Base-by-base conservation (phyloP, 2,797 vertebrate genomes). In the Syndactyla subalaris region DNA sequence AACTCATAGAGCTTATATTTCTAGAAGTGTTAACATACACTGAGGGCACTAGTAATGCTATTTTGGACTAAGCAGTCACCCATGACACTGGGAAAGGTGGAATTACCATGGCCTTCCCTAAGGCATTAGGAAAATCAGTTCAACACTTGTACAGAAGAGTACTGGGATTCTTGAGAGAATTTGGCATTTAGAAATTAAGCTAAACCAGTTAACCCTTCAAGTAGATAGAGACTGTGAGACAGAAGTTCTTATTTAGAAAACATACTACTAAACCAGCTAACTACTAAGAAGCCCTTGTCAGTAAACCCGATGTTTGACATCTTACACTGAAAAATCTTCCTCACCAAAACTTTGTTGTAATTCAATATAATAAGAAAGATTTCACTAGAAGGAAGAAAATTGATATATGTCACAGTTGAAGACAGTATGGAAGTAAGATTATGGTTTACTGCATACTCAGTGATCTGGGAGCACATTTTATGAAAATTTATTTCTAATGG, bases 141-240 rank as follows among this genome's bases (percentile, higher is more conserved):
- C 48, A 88, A 26, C 65, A 89, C 38, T 79, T 78, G 36, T 65
- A 78, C 14, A 72, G 81, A 89, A 92, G 43, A 23, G 55, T 86
- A 93, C 93, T 58, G 85, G 76, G 95, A 93, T 97, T 96, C 94
- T 92, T 97, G 80, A 95, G 63, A 95, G 76, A 96, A 93, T 94
- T 67, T 96, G 92, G 91, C 90, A 95, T 97, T 97, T 97, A 93
- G 91, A 96, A 97, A 96, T 96, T 91, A 95, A 96, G 97, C 75
- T 95, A 82, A 85, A 96, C 81, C 84, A 90, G 82, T 93, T 97
- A 78, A 95, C 59, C 79, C 87, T 94, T 86, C 75, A 97, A 96
- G 85, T 84, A 94, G 79, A 90, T 79, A 97, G 79, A 88, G 91
- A 95, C 82, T 94, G 54, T 59, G 63, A 96, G 98, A 95, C 89